Percentiles rank a stretch among this genome's conserved stretches.
phyloP scores from a whole-genome alignment of 2,113 vertebrate genomes.

The Rafetus swinhoei region DNA sequence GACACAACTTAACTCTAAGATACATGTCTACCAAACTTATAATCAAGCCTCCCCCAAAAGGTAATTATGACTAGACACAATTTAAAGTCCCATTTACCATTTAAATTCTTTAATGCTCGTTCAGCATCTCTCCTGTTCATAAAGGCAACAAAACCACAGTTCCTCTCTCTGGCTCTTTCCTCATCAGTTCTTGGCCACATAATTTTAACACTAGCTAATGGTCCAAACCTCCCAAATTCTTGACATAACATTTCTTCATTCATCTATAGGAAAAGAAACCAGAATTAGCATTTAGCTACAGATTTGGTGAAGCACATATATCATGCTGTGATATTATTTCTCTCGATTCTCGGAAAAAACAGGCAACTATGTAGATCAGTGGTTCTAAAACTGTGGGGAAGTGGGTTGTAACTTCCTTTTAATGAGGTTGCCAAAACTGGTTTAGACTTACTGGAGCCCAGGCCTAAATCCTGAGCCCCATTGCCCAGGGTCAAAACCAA shows the following conservation, averaged over 20 bases:
- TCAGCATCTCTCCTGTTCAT: conserved; percentile 99
- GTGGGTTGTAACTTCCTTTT: no score
- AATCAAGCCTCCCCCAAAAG: not conserved
- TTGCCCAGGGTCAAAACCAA: no score
- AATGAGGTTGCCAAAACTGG: no score
- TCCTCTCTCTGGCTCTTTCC: conserved; percentile 97
- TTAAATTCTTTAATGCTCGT: conserved; percentile 96
- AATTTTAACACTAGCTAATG: conserved; percentile 98
- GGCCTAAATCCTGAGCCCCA: no score
- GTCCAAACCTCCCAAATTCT: conserved; percentile 97
- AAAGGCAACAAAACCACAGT: conserved; percentile 99
- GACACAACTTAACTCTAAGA: not conserved
- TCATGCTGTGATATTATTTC: fast-evolving
- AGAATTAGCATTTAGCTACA: not conserved
- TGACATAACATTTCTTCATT: conserved; percentile 99
- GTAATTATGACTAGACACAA: not conserved
- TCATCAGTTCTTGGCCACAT: conserved; percentile 99
- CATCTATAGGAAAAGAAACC: conserved; percentile 82
- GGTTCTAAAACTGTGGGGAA: no score
- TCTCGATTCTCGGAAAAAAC: not conserved
- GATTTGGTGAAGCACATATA: not conserved
- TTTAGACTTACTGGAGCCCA: no score
- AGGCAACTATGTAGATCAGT: not conserved
- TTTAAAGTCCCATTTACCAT: conserved; percentile 80
- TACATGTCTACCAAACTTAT: not conserved